Conservation (phyloP, 1,140 invertebrate genomes). For the Gryon sp. region DNA sequence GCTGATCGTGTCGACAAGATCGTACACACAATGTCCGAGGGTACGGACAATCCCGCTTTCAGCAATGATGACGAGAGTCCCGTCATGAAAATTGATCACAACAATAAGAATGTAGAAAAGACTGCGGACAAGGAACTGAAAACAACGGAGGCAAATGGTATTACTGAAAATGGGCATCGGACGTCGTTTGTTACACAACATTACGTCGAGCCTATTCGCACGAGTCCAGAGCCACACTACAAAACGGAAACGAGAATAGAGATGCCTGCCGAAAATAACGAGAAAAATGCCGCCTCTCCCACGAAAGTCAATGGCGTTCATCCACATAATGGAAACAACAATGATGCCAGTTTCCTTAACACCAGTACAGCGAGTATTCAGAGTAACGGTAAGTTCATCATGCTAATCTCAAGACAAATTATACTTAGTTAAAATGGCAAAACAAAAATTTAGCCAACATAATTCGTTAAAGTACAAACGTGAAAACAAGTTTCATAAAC, state of each 20-base stretch:
- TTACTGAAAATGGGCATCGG: conserved; percentile 70
- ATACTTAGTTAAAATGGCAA: not conserved
- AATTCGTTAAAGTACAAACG: not conserved
- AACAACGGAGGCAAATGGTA: conserved; percentile 28
- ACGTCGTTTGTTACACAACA: conserved; percentile 74
- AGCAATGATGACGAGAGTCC: conserved; percentile 68
- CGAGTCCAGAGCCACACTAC: conserved; percentile 68
- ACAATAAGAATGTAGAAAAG: conserved; percentile 59
- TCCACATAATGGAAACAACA: conserved; percentile 74
- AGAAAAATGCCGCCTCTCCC: conserved; percentile 60
- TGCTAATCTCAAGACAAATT: conserved; percentile 2
- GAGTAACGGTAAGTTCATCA: conserved; percentile 70
- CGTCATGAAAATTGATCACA: conserved; percentile 59
- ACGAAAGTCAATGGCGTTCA: conserved; percentile 74
- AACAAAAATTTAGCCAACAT: not conserved
- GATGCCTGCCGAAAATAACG: conserved; percentile 70
- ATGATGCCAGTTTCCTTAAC: conserved; percentile 77
- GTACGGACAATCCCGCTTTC: conserved; percentile 76
- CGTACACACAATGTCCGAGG: conserved; percentile 57
- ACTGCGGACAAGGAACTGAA: conserved; percentile 32
- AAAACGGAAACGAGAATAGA: conserved; percentile 76
- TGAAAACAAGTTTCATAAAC: conserved; percentile 6
- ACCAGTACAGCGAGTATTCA: conserved; percentile 73
- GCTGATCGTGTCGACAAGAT: conserved; percentile 19
- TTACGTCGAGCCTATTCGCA: conserved; percentile 70